phyloP scores from a whole-genome alignment of 2,888 invertebrate genomes.

The Drosophila anomalipes region DNA sequence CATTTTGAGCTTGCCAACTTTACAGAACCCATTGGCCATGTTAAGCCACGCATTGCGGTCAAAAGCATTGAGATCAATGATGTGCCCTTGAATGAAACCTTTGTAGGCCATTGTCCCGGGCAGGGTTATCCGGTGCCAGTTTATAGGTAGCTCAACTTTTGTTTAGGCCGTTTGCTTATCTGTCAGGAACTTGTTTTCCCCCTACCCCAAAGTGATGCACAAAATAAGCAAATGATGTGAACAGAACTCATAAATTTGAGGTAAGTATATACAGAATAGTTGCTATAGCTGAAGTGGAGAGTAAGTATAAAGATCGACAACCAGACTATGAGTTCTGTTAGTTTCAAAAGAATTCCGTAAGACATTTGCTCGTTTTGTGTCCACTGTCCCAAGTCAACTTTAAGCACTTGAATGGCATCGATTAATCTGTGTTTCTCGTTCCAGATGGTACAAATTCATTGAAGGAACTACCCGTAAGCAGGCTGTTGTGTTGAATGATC shows the following conservation, averaged over 20 bases:
- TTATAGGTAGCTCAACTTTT: constrained; percentile 87
- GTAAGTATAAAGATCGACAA: constrained; percentile 46
- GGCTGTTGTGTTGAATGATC: constrained; percentile 94
- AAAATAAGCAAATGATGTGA: constrained; percentile 56
- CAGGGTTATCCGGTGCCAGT: constrained; percentile 89
- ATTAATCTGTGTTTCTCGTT: constrained; percentile 83
- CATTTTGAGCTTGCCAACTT: constrained; percentile 5
- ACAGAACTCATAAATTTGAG: neutral
- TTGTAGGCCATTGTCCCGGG: constrained; percentile 87
- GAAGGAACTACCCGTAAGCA: constrained; percentile 94
- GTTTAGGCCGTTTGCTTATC: constrained; percentile 29
- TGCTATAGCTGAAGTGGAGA: accelerated
- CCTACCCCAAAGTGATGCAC: constrained; percentile 36
- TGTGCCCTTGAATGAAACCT: constrained; percentile 63
- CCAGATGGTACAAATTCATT: constrained; percentile 97
- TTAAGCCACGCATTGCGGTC: constrained; percentile 82
- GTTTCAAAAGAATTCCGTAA: neutral
- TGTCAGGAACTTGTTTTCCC: constrained; percentile 29
- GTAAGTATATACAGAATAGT: constrained; percentile 51
- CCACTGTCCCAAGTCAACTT: constrained; percentile 32
- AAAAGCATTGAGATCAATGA: constrained; percentile 84
- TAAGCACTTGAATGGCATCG: neutral
- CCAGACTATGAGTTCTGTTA: neutral
- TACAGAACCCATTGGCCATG: constrained; percentile 83
- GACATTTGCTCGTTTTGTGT: constrained; percentile 60